Evolutionary conservation across 1,140 invertebrate species (phyloP).

Genomic region (Brachionus paranguensis): DNA sequence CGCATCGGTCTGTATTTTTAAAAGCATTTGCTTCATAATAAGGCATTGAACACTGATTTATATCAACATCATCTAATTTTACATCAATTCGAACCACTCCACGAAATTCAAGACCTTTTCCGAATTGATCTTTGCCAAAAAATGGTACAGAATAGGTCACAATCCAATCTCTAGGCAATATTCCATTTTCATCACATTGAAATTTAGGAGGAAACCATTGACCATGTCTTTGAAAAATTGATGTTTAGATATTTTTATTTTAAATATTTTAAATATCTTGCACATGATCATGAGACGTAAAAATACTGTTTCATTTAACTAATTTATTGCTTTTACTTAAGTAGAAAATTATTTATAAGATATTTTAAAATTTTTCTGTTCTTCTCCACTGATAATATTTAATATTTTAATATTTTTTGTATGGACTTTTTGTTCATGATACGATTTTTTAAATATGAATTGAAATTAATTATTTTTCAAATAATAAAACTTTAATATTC

Average conservation of each 20-base stretch:
- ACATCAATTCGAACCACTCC: conserved; percentile 89
- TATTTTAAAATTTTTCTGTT: not conserved
- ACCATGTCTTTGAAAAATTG: conserved; percentile 69
- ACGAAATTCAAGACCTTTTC: conserved; percentile 59
- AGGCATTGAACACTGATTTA: conserved; percentile 83
- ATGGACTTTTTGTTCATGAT: too few relatives aligned
- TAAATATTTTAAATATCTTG: too few relatives aligned
- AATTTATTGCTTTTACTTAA: too few relatives aligned
- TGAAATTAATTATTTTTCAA: too few relatives aligned
- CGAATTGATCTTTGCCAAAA: conserved; percentile 90
- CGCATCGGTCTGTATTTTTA: conserved; percentile 89
- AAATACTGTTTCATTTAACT: too few relatives aligned
- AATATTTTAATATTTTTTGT: too few relatives aligned
- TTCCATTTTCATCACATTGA: conserved; percentile 74
- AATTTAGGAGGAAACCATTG: conserved; percentile 87
- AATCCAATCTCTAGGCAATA: conserved; percentile 76
- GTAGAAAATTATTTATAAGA: too few relatives aligned
- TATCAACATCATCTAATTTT: conserved; percentile 78
- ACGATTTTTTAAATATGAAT: too few relatives aligned
- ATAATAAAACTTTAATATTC: not conserved
- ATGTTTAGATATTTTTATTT: conserved; percentile 62
- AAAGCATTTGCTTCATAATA: conserved; percentile 85
- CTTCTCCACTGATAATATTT: too few relatives aligned
- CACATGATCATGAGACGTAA: too few relatives aligned
- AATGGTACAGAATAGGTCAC: conserved; percentile 89